Evolutionary conservation across 2,797 vertebrate genomes (phyloP).

Genomic region (Platalea minor): DNA sequence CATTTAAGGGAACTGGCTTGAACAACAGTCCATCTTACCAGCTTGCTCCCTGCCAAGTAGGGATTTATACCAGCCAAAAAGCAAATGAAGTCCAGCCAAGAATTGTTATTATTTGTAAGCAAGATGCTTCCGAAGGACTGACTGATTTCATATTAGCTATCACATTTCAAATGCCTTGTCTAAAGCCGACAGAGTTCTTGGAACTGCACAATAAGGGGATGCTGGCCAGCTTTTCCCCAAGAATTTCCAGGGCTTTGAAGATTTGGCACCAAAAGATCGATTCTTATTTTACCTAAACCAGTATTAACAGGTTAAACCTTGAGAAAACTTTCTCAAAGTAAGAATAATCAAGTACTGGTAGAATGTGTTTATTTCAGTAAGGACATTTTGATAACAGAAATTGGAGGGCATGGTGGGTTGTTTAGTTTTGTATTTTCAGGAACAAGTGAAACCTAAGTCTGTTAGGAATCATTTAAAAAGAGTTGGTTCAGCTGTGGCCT

Average conservation of each 20-base stretch:
- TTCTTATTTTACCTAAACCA: neutral
- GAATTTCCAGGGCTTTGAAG: neutral
- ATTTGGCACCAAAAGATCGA: neutral
- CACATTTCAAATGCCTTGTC: neutral
- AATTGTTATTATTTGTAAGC: neutral
- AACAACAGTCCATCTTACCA: neutral
- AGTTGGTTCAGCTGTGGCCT: neutral
- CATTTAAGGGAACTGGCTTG: neutral
- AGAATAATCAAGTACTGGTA: neutral
- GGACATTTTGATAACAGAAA: neutral
- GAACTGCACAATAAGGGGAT: neutral
- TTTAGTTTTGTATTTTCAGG: neutral
- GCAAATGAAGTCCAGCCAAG: neutral
- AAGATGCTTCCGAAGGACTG: neutral
- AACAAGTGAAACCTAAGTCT: neutral
- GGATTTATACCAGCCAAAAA: neutral
- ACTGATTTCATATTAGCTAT: neutral
- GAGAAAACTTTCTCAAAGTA: neutral
- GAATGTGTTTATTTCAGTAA: neutral
- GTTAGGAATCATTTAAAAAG: neutral
- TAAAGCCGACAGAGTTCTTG: neutral
- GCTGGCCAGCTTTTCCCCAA: neutral
- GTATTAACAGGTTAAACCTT: neutral
- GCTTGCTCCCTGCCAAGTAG: neutral
- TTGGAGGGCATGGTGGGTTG: accelerated